Evolutionary conservation across 2,797 vertebrate genomes (phyloP).

Genomic region (Loriculus beryllinus): DNA sequence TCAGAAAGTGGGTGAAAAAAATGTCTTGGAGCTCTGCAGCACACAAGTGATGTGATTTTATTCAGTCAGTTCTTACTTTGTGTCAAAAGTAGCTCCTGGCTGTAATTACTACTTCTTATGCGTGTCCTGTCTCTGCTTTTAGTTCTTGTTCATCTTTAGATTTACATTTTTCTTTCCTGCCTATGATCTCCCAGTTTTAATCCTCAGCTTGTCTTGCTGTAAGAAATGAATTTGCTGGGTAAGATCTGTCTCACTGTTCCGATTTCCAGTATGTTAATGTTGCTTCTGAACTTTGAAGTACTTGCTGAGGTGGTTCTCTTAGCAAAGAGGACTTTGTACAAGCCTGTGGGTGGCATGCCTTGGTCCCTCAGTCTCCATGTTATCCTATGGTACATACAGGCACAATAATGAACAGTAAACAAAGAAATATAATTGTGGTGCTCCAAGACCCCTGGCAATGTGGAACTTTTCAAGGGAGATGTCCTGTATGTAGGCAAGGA

Average conservation of each 20-base stretch:
- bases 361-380: fast-evolving
- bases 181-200: background rate
- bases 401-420: background rate
- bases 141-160: background rate
- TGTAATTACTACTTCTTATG: background rate
- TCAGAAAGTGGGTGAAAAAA: background rate
- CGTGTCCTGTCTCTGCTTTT: background rate
- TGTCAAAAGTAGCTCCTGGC: background rate
- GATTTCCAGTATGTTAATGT: background rate
- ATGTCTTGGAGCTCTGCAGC: background rate
- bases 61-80: background rate
- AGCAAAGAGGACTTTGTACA: background rate
- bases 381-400: background rate
- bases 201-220: background rate
- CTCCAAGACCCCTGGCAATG: background rate
- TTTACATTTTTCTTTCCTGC: background rate
- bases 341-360: background rate
- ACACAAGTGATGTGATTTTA: background rate
- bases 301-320: background rate
- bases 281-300: background rate
- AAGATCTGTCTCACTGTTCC: background rate
- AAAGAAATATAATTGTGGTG: background rate
- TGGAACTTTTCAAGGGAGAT: background rate
- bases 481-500: background rate
- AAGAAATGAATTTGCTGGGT: background rate